Base-by-base conservation (phyloP, 2,888 invertebrate genomes). In the Odiellus spinosus region DNA sequence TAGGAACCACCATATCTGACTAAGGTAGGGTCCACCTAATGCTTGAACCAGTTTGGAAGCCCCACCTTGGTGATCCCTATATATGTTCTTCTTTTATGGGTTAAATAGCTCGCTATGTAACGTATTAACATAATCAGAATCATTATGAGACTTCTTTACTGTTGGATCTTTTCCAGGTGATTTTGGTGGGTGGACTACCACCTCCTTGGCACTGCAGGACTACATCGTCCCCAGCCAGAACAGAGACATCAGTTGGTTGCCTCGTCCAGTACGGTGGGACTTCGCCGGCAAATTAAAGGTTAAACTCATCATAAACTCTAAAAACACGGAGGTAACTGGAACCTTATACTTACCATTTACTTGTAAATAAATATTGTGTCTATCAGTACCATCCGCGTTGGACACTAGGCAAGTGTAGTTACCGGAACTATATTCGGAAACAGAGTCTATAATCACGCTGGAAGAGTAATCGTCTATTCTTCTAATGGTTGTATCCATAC, bases 351-450 rank as follows among this genome's bases (percentile, higher is more conserved):
- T 45, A 52, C 52, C 52, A 3, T 47, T 34, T 2, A 52, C 52
- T 38, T 42, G 45, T n/a, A 52, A 41, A 14, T 45, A 43, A 38
- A 45, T 46, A 2, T 44, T 52, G 2, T 46, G 46, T 11, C 45
- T 47, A 41, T 52, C 52, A 10, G 41, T 45, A 1, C 52, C 52
- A 8, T 42, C 52, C 15, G 40, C 40, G 19, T 49, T 52, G 38
- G 49, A 47, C 6, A 49, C 52, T 20, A 49, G 44, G 38, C 52
- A 52, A 8, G 52, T 52, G 38, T 52, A 52, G 26, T 52, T 52
- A 1, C 49, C 52, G 0, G 49, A 36, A 32, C 49, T 43, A 19
- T 49, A 49, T 15, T 49, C 49, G 34, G 47, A 21, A 14, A 52
- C 43, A 2, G 49, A 45, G 1, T 48, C 20, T 17, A 52, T 41